These are phyloP conservation scores for Corapipo altera DNA, from an alignment of 2,113 vertebrate genomes.

Conservation along the genomic window DNA sequence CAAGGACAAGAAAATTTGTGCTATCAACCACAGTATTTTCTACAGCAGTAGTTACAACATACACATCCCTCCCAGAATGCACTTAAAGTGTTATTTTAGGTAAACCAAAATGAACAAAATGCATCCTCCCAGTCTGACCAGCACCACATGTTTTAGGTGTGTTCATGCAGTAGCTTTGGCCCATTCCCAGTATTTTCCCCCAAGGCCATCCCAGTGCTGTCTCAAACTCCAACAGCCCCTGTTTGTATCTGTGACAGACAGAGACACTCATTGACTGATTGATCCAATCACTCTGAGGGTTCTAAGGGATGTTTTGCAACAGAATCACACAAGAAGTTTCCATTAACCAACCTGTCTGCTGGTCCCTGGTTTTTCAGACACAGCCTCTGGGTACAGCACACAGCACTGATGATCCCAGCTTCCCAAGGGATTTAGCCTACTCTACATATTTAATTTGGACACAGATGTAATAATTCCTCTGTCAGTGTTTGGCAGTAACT, in stretches of 20 bases:
- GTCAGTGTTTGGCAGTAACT: background rate
- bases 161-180: accelerated
- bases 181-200: background rate
- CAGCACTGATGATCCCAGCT: background rate
- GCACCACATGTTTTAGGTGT: accelerated
- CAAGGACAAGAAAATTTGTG: background rate
- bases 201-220: background rate
- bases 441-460: accelerated
- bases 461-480: background rate
- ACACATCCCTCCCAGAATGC: background rate
- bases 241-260: accelerated
- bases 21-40: background rate
- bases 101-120: background rate
- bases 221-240: background rate
- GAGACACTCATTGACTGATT: accelerated
- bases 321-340: background rate
- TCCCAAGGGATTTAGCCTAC: too few relatives aligned
- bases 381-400: background rate
- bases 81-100: background rate
- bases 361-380: too few relatives aligned
- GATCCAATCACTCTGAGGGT: background rate
- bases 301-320: background rate
- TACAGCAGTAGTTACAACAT: background rate
- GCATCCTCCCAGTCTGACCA: accelerated
- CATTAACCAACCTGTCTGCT: background rate